A percentile compares a stretch with the other conserved stretches of the same genome.
These are phyloP conservation scores for Drosophila arawakana DNA, from an alignment of 1,140 invertebrate genomes.

Conservation along the genomic window DNA sequence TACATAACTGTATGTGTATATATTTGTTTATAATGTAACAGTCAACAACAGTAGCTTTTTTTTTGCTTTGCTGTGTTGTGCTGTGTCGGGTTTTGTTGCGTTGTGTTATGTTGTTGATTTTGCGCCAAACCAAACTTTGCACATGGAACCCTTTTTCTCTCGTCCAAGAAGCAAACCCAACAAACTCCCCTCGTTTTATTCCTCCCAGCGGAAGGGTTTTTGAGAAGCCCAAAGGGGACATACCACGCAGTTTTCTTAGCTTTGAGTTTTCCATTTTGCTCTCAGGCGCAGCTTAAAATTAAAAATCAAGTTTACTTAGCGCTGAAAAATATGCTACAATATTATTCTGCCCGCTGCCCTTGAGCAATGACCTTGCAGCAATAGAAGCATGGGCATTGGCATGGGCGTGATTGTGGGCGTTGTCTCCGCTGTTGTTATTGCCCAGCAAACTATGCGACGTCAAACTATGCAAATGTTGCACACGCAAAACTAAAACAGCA, in stretches of 20 bases:
- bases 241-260: constrained; percentile 64
- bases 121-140: constrained; percentile 75
- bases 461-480: constrained; percentile 76
- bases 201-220: constrained; percentile 29
- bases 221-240: constrained; percentile 24
- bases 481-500: constrained; percentile 19
- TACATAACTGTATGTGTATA: constrained; percentile 34
- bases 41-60: constrained; percentile 40
- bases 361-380: constrained; percentile 69
- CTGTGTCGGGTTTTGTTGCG: background rate
- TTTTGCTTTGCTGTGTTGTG: constrained; percentile 42
- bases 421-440: constrained; percentile 39
- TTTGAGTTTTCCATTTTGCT: constrained; percentile 56
- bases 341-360: constrained; percentile 50
- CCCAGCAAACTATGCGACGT: constrained; percentile 42
- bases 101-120: constrained; percentile 68
- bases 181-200: background rate
- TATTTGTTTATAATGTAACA: constrained; percentile 76
- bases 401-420: constrained; percentile 39
- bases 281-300: constrained; percentile 48
- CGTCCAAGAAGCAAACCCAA: background rate
- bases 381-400: constrained; percentile 41
- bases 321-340: constrained; percentile 17
- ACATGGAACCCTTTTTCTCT: constrained; percentile 65
- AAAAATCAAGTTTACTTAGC: constrained; percentile 73